These are phyloP conservation scores for Salvelinus fontinalis DNA, from an alignment of 2,113 vertebrate genomes.

Conservation along the genomic window DNA sequence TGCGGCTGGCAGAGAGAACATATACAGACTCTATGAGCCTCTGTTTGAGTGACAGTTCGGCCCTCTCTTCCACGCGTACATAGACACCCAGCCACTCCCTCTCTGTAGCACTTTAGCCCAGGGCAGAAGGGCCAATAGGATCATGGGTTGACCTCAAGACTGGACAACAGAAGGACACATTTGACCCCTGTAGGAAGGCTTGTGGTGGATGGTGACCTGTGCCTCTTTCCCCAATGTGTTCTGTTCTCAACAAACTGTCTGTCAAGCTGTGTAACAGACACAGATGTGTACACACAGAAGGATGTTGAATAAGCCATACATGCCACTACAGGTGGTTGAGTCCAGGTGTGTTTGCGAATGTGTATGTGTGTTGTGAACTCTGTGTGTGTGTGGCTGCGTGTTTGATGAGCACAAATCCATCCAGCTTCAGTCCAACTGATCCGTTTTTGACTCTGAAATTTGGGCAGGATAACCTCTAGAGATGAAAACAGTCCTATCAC, in stretches of 20 bases:
- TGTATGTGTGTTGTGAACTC: constrained; percentile 3
- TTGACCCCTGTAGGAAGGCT: not conserved
- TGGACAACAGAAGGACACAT: constrained; percentile 33
- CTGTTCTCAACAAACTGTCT: constrained; percentile 7
- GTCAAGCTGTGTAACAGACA: constrained; percentile 17
- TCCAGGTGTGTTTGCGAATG: constrained; percentile 58
- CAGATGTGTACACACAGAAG: constrained; percentile 37
- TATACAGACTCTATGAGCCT: constrained; percentile 1
- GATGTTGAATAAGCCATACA: constrained; percentile 67
- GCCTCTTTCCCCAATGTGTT: constrained; percentile 6
- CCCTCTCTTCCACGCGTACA: not conserved
- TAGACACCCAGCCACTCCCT: constrained; percentile 32
- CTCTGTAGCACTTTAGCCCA: constrained; percentile 88
- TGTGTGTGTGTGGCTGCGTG: constrained; percentile 30
- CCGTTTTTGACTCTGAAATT: not conserved
- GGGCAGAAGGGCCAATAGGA: constrained; percentile 40
- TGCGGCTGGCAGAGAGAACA: constrained; percentile 4
- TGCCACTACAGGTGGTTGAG: constrained; percentile 53
- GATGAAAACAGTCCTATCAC: not conserved
- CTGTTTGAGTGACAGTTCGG: not conserved
- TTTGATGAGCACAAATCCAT: not conserved
- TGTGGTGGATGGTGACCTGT: constrained; percentile 16
- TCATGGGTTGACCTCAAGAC: constrained; percentile 24
- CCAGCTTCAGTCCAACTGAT: constrained; percentile 1
- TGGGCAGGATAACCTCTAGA: not conserved